Conservation (phyloP, 2,113 vertebrate species). For the Narcine bancroftii region DNA sequence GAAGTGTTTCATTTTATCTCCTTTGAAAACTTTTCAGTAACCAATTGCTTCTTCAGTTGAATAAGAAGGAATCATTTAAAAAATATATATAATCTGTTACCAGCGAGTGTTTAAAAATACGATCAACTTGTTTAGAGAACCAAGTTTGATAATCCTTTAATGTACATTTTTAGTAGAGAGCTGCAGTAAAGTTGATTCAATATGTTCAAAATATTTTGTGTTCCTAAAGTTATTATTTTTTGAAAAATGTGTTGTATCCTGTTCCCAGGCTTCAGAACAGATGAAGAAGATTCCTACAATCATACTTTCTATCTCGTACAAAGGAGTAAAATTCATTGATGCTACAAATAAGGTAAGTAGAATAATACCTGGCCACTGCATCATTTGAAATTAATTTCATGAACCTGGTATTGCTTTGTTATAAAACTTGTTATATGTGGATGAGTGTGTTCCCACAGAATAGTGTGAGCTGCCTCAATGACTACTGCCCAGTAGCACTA, state of each 20-base stretch:
- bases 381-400: neutral
- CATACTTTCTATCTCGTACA: constrained; percentile 94
- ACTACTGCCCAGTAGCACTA: no score
- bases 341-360: constrained; percentile 89
- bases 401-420: no score
- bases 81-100: neutral
- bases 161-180: neutral
- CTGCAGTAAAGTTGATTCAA: constrained; percentile 15
- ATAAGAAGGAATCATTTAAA: no score
- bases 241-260: neutral
- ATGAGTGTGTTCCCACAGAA: no score
- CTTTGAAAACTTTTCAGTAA: neutral
- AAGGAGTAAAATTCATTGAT: constrained; percentile 98
- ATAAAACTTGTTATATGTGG: no score
- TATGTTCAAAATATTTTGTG: constrained; percentile 35
- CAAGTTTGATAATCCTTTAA: neutral
- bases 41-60: neutral
- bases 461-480: no score
- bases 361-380: neutral
- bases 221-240: neutral
- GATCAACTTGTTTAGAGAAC: constrained; percentile 6
- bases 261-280: constrained; percentile 86
- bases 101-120: neutral
- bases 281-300: constrained; percentile 99
- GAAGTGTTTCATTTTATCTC: neutral